Evolutionary conservation across 2,888 invertebrate species (phyloP).

Genomic region (Physocephala rufipes): DNA sequence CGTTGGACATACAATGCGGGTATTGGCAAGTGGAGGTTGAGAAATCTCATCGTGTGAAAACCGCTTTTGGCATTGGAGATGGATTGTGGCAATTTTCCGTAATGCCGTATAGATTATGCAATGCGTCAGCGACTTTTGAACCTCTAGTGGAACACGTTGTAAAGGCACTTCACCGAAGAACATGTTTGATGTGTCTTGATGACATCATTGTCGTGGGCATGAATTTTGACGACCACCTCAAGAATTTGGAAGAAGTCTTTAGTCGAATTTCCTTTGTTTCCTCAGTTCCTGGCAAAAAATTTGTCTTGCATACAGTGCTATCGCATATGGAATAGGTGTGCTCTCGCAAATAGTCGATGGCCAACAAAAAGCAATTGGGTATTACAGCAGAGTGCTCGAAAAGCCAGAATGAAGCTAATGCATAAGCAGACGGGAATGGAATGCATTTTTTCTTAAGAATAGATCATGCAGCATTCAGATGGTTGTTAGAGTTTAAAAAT

Average conservation of each 20-base stretch:
- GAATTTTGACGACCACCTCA: too few species aligned
- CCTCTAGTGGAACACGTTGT: constrained; percentile 41
- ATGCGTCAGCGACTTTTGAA: too few species aligned
- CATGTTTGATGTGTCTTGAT: constrained; percentile 44
- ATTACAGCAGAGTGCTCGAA: too few species aligned
- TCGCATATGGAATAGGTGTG: constrained; percentile 30
- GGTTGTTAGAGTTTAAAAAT: too few species aligned
- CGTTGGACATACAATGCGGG: constrained; percentile 44
- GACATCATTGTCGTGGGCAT: constrained; percentile 43
- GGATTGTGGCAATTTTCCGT: constrained; percentile 42
- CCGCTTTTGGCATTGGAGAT: background rate
- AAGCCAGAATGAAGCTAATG: constrained; percentile 33
- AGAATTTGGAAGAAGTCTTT: too few species aligned
- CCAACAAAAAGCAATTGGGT: too few species aligned
- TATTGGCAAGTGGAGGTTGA: constrained; percentile 40
- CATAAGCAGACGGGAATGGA: constrained; percentile 11
- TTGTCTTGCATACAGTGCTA: constrained; percentile 33
- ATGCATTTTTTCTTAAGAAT: too few species aligned
- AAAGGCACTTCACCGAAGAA: constrained; percentile 38
- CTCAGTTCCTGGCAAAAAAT: constrained; percentile 21
- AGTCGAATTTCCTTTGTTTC: constrained; percentile 27
- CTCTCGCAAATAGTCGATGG: constrained; percentile 32
- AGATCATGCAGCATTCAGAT: too few species aligned
- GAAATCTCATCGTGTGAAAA: constrained; percentile 37
- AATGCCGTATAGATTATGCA: constrained; percentile 45